Evolutionary conservation across 2,113 vertebrate genomes (phyloP).

Genomic region (Brachyistius frenatus): DNA sequence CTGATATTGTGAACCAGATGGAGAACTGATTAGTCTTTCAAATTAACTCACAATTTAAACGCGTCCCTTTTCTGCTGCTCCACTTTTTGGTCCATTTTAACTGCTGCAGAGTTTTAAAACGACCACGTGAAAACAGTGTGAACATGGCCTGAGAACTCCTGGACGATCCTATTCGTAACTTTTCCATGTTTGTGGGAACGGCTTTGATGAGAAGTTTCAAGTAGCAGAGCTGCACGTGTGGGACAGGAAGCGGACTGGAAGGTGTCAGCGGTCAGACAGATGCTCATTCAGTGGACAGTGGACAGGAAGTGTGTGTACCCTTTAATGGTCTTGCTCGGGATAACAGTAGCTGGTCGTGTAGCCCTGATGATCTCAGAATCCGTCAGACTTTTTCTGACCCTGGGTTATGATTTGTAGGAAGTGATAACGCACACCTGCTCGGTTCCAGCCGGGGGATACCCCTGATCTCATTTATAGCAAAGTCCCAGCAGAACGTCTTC

Average conservation of each 20-base stretch:
- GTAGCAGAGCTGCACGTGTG: conserved; percentile 68
- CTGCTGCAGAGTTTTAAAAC: too few relatives aligned
- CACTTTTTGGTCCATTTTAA: too few relatives aligned
- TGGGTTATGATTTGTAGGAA: conserved; percentile 48
- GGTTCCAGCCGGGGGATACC: conserved; percentile 26
- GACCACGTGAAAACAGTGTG: not conserved
- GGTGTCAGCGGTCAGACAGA: conserved; percentile 80
- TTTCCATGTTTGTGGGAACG: conserved; percentile 28
- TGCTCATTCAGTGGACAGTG: conserved; percentile 71
- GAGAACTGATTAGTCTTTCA: too few relatives aligned
- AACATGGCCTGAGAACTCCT: not conserved
- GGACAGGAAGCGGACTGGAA: conserved; percentile 75
- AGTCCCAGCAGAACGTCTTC: conserved; percentile 1
- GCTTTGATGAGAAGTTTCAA: conserved; percentile 52
- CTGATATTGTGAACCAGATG: too few relatives aligned
- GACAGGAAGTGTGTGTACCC: conserved; percentile 77
- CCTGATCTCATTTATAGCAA: conserved; percentile 9
- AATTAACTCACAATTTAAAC: too few relatives aligned
- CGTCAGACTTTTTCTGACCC: conserved; percentile 39
- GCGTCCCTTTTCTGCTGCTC: too few relatives aligned
- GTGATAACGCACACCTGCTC: conserved; percentile 50
- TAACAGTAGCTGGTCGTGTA: conserved; percentile 65
- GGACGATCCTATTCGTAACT: conserved; percentile 15
- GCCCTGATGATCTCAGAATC: conserved; percentile 48
- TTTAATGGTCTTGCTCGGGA: conserved; percentile 70